Evolutionary conservation across 2,113 vertebrate genomes (phyloP).

Genomic region (cattle (Bos taurus)): ARS-UCD2.0 NC_037332.1:60581001-60581500

Average conservation of each 20-base stretch:
- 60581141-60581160: neutral
- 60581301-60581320: neutral
- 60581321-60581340: neutral
- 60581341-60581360: neutral
- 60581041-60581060: neutral
- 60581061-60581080: neutral
- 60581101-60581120: neutral
- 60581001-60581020: neutral
- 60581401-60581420: neutral
- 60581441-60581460: neutral
- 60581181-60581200: neutral
- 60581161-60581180: neutral
- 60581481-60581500: neutral
- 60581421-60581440: neutral
- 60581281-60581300: neutral
- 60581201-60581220: neutral
- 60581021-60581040: neutral
- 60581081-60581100: neutral
- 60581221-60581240: neutral
- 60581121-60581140: conserved; percentile 22
- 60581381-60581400: neutral
- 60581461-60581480: neutral
- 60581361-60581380: neutral
- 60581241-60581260: neutral
- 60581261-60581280: neutral